Conservation (phyloP, 1,140 invertebrate species). For the Hypothenemus hampei region DNA sequence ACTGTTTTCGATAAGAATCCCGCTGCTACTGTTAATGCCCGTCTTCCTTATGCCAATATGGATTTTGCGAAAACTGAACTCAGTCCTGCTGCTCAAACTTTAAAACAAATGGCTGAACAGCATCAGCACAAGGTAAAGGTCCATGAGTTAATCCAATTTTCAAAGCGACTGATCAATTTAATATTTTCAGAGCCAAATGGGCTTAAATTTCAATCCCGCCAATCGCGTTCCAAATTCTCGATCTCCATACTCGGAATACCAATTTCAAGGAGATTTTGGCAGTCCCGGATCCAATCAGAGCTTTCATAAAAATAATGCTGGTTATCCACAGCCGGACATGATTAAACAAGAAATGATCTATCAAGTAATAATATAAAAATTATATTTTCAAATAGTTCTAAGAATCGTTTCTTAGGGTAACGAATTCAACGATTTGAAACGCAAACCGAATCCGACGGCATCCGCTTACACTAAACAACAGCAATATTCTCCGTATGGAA, state of each 20-base stretch:
- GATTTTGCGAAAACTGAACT: slow-evolving; percentile 62
- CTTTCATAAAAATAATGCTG: slow-evolving; percentile 49
- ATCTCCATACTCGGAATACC: slow-evolving; percentile 44
- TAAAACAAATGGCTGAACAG: slow-evolving; percentile 95
- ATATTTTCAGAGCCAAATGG: slow-evolving; percentile 50
- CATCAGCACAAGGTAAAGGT: slow-evolving; percentile 72
- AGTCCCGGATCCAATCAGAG: slow-evolving; percentile 47
- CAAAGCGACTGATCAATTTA: neutral
- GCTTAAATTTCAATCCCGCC: slow-evolving; percentile 45
- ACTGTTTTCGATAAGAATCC: slow-evolving; percentile 45
- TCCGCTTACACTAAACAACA: slow-evolving; percentile 49
- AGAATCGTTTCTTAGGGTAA: slow-evolving; percentile 27
- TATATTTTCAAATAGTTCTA: neutral
- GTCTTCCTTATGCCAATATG: slow-evolving; percentile 46
- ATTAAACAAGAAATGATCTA: slow-evolving; percentile 48
- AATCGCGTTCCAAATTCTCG: slow-evolving; percentile 41
- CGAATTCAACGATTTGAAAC: slow-evolving; percentile 51
- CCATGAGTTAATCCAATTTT: neutral
- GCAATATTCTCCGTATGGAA: slow-evolving; percentile 65
- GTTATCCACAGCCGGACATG: slow-evolving; percentile 45
- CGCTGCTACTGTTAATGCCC: slow-evolving; percentile 38
- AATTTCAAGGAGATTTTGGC: slow-evolving; percentile 50
- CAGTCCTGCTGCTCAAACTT: slow-evolving; percentile 84
- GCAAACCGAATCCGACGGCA: slow-evolving; percentile 40
- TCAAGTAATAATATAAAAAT: slow-evolving; percentile 26